These are phyloP conservation scores for Scartelaos histophorus DNA, from an alignment of 2,113 vertebrate genomes.

Conservation along the genomic window DNA sequence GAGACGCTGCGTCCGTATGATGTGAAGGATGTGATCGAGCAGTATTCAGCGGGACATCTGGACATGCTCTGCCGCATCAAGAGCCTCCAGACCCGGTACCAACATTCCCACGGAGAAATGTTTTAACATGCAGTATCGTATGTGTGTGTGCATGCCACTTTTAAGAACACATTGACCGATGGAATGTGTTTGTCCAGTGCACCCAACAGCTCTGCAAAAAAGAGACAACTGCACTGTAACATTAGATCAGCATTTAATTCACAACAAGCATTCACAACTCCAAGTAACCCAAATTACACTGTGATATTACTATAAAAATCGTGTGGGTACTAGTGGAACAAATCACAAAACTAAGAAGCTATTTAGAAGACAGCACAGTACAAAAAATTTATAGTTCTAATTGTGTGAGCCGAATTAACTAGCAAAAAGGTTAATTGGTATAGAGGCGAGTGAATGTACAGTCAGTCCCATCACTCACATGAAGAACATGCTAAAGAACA, in stretches of 20 bases:
- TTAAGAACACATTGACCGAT: not conserved
- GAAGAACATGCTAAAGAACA: too few species aligned
- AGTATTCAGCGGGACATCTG: slow-evolving; percentile 94
- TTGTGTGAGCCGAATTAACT: too few species aligned
- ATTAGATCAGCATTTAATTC: not conserved
- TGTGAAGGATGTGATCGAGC: slow-evolving; percentile 97
- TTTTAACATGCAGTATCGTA: not conserved
- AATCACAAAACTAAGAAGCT: too few species aligned
- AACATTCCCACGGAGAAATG: not conserved
- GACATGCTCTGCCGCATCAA: slow-evolving; percentile 98
- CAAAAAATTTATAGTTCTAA: too few species aligned
- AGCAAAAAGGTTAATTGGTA: too few species aligned
- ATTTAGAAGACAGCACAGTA: too few species aligned
- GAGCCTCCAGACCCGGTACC: slow-evolving; percentile 93
- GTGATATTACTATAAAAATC: too few species aligned
- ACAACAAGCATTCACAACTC: not conserved
- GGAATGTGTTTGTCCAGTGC: not conserved
- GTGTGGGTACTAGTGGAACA: too few species aligned
- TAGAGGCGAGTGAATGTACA: too few species aligned
- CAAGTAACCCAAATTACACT: too few species aligned
- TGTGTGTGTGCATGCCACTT: not conserved
- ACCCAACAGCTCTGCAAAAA: not conserved
- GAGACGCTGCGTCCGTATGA: slow-evolving; percentile 95
- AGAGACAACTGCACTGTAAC: not conserved
- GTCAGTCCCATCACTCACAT: too few species aligned